Evolutionary conservation across 2,888 invertebrate genomes (phyloP).

Genomic region (Synergus itoensis): DNA sequence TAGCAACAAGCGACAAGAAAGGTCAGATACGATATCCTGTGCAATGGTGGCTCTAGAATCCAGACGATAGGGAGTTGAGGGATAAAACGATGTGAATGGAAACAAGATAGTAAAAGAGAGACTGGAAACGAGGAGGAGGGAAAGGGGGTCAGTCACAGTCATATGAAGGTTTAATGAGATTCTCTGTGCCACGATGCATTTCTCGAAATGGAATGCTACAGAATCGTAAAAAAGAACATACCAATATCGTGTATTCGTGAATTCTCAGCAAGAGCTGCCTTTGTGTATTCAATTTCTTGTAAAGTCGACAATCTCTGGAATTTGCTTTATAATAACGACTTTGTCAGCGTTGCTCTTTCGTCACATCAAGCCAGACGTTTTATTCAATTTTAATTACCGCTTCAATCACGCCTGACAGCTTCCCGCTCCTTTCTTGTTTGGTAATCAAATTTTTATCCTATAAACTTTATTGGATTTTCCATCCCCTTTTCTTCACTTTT

Average conservation of each 20-base stretch:
- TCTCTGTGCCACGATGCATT: constrained; percentile 27
- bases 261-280: constrained; percentile 64
- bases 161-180: constrained; percentile 40
- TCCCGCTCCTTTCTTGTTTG: neutral
- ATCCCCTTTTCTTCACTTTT: neutral
- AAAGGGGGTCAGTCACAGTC: constrained; percentile 10
- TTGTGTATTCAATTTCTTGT: constrained; percentile 71
- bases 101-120: constrained; percentile 20
- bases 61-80: constrained; percentile 12
- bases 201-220: constrained; percentile 30
- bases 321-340: constrained; percentile 5
- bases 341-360: constrained; percentile 1
- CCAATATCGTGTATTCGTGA: constrained; percentile 61
- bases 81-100: constrained; percentile 32
- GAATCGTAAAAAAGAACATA: constrained; percentile 30
- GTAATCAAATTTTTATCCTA: neutral
- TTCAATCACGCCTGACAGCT: constrained; percentile 21
- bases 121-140: neutral
- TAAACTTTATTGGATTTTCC: neutral
- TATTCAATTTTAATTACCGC: constrained; percentile 15
- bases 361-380: neutral
- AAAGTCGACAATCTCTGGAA: constrained; percentile 56
- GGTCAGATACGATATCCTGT: constrained; percentile 8
- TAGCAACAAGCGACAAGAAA: constrained; percentile 1
- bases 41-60: constrained; percentile 20